phyloP scores from a whole-genome alignment of 1,140 invertebrate species.

The Anastatus disparis region DNA sequence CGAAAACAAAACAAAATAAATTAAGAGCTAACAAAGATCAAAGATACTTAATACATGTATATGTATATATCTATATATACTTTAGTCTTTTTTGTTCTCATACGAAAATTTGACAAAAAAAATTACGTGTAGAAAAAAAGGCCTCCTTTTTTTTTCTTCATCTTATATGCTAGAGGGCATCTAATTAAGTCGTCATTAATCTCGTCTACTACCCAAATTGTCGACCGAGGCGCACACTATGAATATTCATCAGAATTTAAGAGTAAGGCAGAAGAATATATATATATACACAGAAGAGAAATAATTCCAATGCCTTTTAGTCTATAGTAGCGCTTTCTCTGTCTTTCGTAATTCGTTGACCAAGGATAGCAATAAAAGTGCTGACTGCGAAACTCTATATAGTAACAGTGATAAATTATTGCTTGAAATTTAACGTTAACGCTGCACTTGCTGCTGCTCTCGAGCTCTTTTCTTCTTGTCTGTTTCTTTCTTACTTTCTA shows the following conservation, averaged over 20 bases:
- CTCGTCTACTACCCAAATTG: conserved; percentile 2
- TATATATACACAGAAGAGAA: neutral
- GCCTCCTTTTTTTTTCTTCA: neutral
- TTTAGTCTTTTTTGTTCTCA: too few species aligned
- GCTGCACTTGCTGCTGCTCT: too few species aligned
- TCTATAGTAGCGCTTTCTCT: too few species aligned
- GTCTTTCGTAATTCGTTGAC: too few species aligned
- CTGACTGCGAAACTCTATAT: neutral
- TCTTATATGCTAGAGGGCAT: neutral
- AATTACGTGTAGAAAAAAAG: neutral
- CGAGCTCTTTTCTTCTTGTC: too few species aligned
- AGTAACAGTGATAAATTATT: conserved; percentile 48
- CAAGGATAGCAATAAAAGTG: conserved; percentile 19
- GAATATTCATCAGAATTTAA: conserved; percentile 9
- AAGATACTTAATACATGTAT: too few species aligned
- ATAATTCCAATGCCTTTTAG: neutral
- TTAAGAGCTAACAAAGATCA: neutral
- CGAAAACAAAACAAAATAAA: neutral
- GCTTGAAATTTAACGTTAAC: conserved; percentile 48
- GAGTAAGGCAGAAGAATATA: too few species aligned
- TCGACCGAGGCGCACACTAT: neutral
- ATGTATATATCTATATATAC: too few species aligned
- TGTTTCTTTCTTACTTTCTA: too few species aligned
- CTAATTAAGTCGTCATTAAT: conserved; percentile 21
- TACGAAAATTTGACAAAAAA: too few species aligned